Conservation (phyloP, 2,797 vertebrate species). For the Glyptemys insculpta region DNA sequence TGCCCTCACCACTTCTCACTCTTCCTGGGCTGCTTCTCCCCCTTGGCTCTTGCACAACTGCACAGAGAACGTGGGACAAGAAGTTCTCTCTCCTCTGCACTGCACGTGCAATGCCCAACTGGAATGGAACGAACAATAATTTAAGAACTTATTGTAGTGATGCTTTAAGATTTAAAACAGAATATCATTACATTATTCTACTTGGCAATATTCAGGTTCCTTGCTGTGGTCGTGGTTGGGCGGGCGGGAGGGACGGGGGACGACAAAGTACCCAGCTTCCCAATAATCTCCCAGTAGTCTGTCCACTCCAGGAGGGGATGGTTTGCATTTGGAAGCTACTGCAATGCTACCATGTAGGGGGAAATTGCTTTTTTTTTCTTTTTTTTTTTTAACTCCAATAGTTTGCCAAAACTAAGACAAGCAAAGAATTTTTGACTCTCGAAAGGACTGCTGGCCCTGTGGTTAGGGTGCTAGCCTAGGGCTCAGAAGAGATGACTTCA, state of each 20-base stretch:
- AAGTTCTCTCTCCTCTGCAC: not conserved
- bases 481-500: not conserved
- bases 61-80: not conserved
- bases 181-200: not conserved
- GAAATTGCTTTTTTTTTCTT: not conserved
- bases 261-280: not conserved
- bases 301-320: not conserved
- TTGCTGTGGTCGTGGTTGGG: not conserved
- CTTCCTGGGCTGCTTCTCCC: not conserved
- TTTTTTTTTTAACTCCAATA: conserved; percentile 12
- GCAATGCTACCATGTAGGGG: conserved; percentile 30
- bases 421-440: conserved; percentile 31
- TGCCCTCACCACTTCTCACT: not conserved
- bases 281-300: too few species aligned
- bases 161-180: not conserved
- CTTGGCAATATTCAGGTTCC: not conserved
- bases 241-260: not conserved
- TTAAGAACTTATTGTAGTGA: not conserved
- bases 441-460: not conserved
- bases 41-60: not conserved
- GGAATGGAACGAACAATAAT: not conserved
- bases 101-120: not conserved
- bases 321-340: not conserved
- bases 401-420: conserved; percentile 41
- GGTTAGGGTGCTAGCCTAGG: not conserved